phyloP scores from a whole-genome alignment of 2,797 vertebrate species.

The Pangasius larnaudii region DNA sequence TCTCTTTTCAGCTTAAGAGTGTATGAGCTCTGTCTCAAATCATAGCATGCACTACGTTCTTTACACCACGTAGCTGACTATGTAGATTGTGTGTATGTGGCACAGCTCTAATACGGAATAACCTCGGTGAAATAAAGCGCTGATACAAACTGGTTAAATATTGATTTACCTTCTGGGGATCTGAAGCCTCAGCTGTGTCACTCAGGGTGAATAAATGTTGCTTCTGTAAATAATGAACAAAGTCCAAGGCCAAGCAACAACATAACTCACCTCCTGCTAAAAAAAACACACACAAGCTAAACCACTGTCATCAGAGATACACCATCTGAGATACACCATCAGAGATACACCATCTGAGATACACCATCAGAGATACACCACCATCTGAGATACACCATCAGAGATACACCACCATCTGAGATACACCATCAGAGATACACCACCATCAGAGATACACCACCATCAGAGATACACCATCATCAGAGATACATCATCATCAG shows the following conservation, averaged over 20 bases:
- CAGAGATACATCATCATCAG: background rate
- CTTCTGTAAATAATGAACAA: slow-evolving; percentile 62
- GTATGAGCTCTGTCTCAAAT: background rate
- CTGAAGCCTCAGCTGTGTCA: slow-evolving; percentile 40
- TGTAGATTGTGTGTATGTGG: background rate
- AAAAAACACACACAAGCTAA: background rate
- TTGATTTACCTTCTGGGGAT: slow-evolving; percentile 33
- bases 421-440: background rate
- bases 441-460: background rate
- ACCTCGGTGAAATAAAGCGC: slow-evolving; percentile 38
- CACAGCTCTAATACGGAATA: background rate
- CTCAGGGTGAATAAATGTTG: slow-evolving; percentile 4
- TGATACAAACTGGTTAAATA: slow-evolving; percentile 25
- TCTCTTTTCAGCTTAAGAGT: background rate
- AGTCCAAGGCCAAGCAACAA: slow-evolving; percentile 62
- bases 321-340: background rate
- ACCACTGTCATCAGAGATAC: background rate
- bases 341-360: background rate
- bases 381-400: background rate
- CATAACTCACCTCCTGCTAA: slow-evolving; percentile 61
- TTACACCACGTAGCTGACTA: background rate
- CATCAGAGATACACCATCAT: background rate
- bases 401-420: background rate
- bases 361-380: background rate
- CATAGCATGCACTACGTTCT: too few species aligned